Base-by-base conservation (phyloP, 2,797 vertebrate genomes). In the Holocentrus rufus region DNA sequence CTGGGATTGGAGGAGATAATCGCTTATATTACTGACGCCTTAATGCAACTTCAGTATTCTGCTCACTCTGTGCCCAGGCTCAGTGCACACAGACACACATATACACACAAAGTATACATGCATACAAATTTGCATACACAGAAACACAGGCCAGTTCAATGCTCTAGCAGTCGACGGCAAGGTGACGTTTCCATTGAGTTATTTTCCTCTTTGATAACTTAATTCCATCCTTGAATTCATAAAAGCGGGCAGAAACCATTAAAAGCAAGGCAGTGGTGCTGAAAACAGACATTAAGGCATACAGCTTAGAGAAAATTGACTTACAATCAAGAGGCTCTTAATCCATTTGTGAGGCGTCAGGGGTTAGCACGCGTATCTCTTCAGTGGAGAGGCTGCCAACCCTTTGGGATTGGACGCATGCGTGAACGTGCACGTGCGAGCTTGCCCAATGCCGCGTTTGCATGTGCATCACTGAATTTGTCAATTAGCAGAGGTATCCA, bases 241-340 rank as follows among this genome's bases (percentile, higher is more conserved):
- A 83, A 85, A 86, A 63, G 78, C 66, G 62, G 76, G 25, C 71
- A 78, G 76, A 72, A 87, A 79, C 83, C 85, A 88, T 90, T 88
- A 88, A 87, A 82, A 58, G 84, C 66, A 81, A 69, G 85, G 83
- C 86, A 82, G 64, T 83, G 86, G 80, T 82, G 87, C 88, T 89
- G 87, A 89, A 92, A 89, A 85, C 83, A 76, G 80, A 88, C 74
- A 85, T 89, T 82, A 69, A 76, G 80, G 84, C 81, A 86, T 82
- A 82, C 39, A 67, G 88, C 82, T 82, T 86, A 76, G 81, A 79
- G 87, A 80, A 88, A 89, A 91, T 90, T 85, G 87, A 83, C 87
- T 90, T 72, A 75, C 84, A 87, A 89, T 88, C 83, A 85, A 73
- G 81, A 81, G 47, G 65, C 62, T 62, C 69, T 60, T 83, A 90